phyloP scores from a whole-genome alignment of 2,113 vertebrate species.

The Platanista minor region DNA sequence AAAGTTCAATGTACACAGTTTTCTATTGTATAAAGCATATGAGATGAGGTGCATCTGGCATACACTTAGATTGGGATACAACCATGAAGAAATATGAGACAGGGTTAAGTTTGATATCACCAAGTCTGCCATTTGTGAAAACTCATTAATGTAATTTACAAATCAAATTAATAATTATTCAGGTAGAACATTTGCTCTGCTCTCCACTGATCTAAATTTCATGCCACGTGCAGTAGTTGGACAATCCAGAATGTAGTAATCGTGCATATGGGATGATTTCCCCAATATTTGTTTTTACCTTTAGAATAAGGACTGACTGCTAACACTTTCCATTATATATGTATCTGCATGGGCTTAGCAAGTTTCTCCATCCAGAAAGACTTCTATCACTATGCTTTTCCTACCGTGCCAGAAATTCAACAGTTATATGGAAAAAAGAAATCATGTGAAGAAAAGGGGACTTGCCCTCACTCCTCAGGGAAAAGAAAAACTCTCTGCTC shows the following conservation, averaged over 20 bases:
- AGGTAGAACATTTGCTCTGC: slow-evolving; percentile 30
- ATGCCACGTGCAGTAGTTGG: neutral
- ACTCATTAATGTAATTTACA: slow-evolving; percentile 24
- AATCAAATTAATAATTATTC: neutral
- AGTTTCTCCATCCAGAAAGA: slow-evolving; percentile 20
- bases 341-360: neutral
- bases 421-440: neutral
- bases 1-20: neutral
- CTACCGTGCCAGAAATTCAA: slow-evolving; percentile 38
- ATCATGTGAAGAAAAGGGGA: neutral
- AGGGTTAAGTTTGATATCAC: neutral
- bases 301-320: neutral
- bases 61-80: neutral
- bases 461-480: neutral
- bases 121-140: neutral
- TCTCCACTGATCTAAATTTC: neutral
- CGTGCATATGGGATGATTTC: neutral
- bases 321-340: neutral
- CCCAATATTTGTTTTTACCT: neutral
- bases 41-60: neutral
- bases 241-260: neutral
- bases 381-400: neutral
- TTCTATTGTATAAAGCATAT: neutral
- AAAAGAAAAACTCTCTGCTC: neutral
- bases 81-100: neutral